These are phyloP conservation scores for Carposina sasakii DNA, from an alignment of 1,140 invertebrate genomes.

Conservation along the genomic window DNA sequence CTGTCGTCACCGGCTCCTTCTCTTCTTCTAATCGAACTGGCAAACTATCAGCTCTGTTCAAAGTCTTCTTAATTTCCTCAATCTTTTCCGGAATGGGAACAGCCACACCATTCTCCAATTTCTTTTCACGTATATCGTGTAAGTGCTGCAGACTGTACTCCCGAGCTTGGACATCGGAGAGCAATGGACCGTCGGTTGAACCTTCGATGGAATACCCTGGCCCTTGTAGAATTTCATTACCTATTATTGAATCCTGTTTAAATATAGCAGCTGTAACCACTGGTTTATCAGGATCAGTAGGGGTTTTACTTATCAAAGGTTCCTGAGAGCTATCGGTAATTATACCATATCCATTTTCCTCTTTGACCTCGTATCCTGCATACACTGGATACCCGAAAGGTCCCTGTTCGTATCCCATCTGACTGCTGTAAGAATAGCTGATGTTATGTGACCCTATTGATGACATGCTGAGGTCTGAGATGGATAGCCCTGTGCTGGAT, in stretches of 20 bases:
- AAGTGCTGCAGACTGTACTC: slow-evolving; percentile 64
- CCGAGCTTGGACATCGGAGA: slow-evolving; percentile 67
- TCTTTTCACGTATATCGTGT: slow-evolving; percentile 59
- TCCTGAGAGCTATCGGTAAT: slow-evolving; percentile 61
- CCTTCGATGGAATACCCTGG: slow-evolving; percentile 68
- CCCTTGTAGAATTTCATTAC: slow-evolving; percentile 58
- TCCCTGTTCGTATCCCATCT: slow-evolving; percentile 82
- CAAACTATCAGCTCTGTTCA: slow-evolving; percentile 57
- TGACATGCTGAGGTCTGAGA: slow-evolving; percentile 82
- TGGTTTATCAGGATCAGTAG: slow-evolving; percentile 75
- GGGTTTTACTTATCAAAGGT: slow-evolving; percentile 60
- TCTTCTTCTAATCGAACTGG: slow-evolving; percentile 53
- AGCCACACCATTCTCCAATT: slow-evolving; percentile 60
- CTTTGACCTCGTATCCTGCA: slow-evolving; percentile 72
- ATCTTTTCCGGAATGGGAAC: slow-evolving; percentile 49
- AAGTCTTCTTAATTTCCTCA: slow-evolving; percentile 43
- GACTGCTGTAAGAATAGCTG: slow-evolving; percentile 83
- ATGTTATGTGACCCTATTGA: slow-evolving; percentile 79
- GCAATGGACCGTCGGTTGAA: slow-evolving; percentile 63
- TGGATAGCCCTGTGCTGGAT: slow-evolving; percentile 81
- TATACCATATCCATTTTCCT: slow-evolving; percentile 50
- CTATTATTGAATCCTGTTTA: slow-evolving; percentile 74
- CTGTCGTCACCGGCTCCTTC: slow-evolving; percentile 25
- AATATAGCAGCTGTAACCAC: slow-evolving; percentile 79
- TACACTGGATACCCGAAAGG: slow-evolving; percentile 79